Conservation (phyloP, 2,113 vertebrate genomes). For the Pollachius pollachius region DNA sequence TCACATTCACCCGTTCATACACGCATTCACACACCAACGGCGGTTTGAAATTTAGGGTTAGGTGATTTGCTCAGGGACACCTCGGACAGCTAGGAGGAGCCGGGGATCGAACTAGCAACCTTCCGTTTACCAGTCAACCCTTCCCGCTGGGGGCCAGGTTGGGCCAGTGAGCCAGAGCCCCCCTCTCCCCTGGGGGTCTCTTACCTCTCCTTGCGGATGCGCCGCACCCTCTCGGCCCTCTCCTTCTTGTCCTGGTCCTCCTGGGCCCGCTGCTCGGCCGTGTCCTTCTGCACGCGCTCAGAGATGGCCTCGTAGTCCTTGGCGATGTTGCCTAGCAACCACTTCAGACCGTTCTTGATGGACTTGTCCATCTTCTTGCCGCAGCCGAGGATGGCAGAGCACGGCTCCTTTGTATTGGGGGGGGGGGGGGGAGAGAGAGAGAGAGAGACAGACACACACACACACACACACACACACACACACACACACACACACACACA, state of each 20-base stretch:
- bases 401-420: slow-evolving; percentile 79
- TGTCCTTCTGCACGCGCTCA: slow-evolving; percentile 91
- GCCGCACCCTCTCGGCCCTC: slow-evolving; percentile 83
- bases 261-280: slow-evolving; percentile 81
- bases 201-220: slow-evolving; percentile 88
- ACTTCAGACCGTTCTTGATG: slow-evolving; percentile 90
- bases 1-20: too few relatives aligned
- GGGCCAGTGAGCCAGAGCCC: too few relatives aligned
- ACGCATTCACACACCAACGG: too few relatives aligned
- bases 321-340: slow-evolving; percentile 90
- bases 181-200: neutral
- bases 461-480: too few relatives aligned
- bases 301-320: slow-evolving; percentile 89
- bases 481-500: too few relatives aligned
- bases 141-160: too few relatives aligned
- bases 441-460: neutral
- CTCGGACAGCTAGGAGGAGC: too few relatives aligned
- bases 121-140: too few relatives aligned
- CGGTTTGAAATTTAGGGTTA: too few relatives aligned
- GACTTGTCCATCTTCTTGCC: slow-evolving; percentile 94
- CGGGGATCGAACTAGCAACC: too few relatives aligned
- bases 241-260: slow-evolving; percentile 90
- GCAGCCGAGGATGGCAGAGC: slow-evolving; percentile 85
- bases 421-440: neutral
- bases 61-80: too few relatives aligned